Evolutionary conservation across 2,888 invertebrate species (phyloP).

Genomic region (Agrypnus murinus): DNA sequence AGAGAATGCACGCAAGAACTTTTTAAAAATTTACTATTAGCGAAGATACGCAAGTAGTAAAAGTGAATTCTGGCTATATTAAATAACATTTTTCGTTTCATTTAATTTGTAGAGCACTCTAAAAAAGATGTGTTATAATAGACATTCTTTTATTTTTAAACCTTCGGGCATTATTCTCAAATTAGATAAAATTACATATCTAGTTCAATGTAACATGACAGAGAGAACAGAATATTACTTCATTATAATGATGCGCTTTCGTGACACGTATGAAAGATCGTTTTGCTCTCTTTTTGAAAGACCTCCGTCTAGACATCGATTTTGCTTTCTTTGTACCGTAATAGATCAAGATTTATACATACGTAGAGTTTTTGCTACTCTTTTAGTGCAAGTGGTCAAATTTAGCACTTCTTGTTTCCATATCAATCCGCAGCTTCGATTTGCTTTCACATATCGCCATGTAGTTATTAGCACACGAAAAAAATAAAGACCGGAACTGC

Average conservation of each 20-base stretch:
- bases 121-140: not conserved
- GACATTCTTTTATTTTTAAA: constrained; percentile 1
- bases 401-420: constrained; percentile 5
- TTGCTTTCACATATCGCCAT: constrained; percentile 11
- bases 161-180: constrained; percentile 5
- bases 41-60: constrained; percentile 27
- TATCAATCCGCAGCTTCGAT: no score
- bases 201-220: constrained; percentile 19
- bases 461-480: constrained; percentile 6
- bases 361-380: constrained; percentile 13
- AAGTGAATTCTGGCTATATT: constrained; percentile 35
- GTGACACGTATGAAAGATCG: constrained; percentile 67
- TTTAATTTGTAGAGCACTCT: constrained; percentile 18
- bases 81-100: constrained; percentile 12
- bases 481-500: constrained; percentile 18
- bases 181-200: not conserved
- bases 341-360: constrained; percentile 26
- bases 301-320: constrained; percentile 49
- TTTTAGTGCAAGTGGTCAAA: constrained; percentile 23
- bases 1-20: constrained; percentile 3
- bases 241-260: constrained; percentile 29
- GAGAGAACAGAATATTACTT: constrained; percentile 24
- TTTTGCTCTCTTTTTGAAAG: constrained; percentile 42
- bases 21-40: constrained; percentile 10
- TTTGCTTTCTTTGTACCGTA: constrained; percentile 51